Percentiles rank a stretch among this genome's conserved stretches.
These are phyloP conservation scores for Parapsyche elsis DNA, from an alignment of 1,140 invertebrate genomes.

Conservation along the genomic window DNA sequence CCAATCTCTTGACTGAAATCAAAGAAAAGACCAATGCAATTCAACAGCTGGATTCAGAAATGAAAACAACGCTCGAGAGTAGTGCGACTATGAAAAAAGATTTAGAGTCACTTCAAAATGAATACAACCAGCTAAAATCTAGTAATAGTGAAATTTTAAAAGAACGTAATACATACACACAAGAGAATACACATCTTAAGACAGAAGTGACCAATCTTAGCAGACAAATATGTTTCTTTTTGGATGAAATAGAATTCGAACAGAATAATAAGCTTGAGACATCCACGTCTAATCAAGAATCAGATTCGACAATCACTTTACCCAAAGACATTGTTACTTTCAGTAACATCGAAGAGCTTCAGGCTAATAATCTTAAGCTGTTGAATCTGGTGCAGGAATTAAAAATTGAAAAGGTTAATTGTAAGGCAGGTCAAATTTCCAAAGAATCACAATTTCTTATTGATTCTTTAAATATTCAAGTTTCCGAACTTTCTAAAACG, in stretches of 20 bases:
- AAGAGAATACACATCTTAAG: constrained; percentile 83
- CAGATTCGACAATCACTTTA: constrained; percentile 59
- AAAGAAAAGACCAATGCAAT: constrained; percentile 87
- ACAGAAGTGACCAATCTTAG: constrained; percentile 81
- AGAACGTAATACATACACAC: constrained; percentile 72
- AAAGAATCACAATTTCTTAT: constrained; percentile 74
- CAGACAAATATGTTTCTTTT: constrained; percentile 82
- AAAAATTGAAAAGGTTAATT: constrained; percentile 81
- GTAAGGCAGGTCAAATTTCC: constrained; percentile 73
- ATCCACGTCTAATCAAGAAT: not conserved
- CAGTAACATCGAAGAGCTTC: constrained; percentile 87
- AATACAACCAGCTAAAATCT: constrained; percentile 77
- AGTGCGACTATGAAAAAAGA: constrained; percentile 77
- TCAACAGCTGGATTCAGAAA: constrained; percentile 83
- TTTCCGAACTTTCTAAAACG: constrained; percentile 73
- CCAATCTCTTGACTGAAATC: constrained; percentile 83
- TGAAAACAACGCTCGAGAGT: constrained; percentile 77
- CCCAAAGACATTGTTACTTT: constrained; percentile 89
- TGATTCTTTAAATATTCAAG: constrained; percentile 67
- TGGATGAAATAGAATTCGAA: constrained; percentile 84
- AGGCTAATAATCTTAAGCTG: constrained; percentile 86
- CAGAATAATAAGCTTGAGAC: not conserved
- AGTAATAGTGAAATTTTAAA: constrained; percentile 77
- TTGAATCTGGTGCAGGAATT: constrained; percentile 85
- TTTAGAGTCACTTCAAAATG: constrained; percentile 78